Base-by-base conservation (phyloP, 2,797 vertebrate genomes). In the Mastacembelus armatus region DNA sequence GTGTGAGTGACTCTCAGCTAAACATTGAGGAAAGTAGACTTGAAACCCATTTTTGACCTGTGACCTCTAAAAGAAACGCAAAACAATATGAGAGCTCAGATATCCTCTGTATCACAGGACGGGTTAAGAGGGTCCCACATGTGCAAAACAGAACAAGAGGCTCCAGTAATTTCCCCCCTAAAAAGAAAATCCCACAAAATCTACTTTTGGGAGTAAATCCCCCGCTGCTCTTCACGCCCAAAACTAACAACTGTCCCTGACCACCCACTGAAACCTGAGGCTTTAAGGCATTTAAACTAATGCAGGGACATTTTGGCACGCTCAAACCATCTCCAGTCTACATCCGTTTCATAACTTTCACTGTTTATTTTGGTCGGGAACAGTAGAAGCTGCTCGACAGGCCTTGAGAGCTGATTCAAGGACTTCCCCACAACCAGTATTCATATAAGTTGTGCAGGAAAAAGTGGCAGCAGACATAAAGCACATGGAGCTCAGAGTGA, bases 111-210 rank as follows among this genome's bases (percentile, higher is more conserved):
- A 36, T 42, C 1, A 14, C 40, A 51, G 3, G 10, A 0, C 1
- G 57, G 52, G 75, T 57, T 69, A 68, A 84, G 44, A 44, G 58
- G 18, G 66, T 78, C 48, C 74, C 66, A 60, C 67, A 78, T 80
- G 60, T 73, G 77, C 29, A 3, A 38, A 21, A 29, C 51, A 67
- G 44, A 84, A 81, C 65, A 73, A 55, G 58, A 70, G 54, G 43
- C 71, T 81, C 35, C 15, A 51, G 56, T 81, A 26, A 80, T 74
- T 70, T 54, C 19, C 7, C 66, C 42, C 77, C n/a, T 4, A 67
- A 77, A 87, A 80, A 71, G 49, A 40, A 89, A 88, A 90, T 89
- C 91, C 83, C 66, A 80, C 19, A 59, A 85, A 91, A 84, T 88
- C 85, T 90, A 69, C 85, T 86, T 80, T 81, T 24, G 76, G 57